Base-by-base conservation (phyloP, 2,888 invertebrate genomes). In the Caenorhabditis wallacei region DNA sequence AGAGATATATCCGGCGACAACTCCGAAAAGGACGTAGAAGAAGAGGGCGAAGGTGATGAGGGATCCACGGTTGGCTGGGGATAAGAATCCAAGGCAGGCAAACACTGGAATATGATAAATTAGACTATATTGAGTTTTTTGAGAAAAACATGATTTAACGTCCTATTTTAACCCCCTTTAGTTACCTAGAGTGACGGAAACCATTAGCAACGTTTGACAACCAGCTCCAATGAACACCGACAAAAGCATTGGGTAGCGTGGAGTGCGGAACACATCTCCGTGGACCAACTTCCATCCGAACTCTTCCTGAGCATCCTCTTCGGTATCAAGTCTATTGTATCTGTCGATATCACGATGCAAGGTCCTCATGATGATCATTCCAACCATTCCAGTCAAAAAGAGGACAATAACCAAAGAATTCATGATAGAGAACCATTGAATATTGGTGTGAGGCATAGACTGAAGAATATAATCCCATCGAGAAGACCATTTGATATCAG, bases 401-500 rank as follows among this genome's bases (percentile, higher is more conserved):
- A 94, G 89, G 10, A 94, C 94, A 88, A 99, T 99, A 75, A 99
- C 97, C 89, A 99, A 94, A 0, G 98, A 98, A 93, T 99, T 99
- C 84, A 99, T 94, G 91, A 99, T 99, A 86, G 97, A 97, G 92
- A 87, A 92, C 91, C 88, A 91, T 68, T 91, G 84, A 35, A 89
- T 87, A 82, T 88, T 98, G 0, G 98, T 96, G 92, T 98, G 97
- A 0, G 97, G 97, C 96, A 97, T 97, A 0, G 98, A 97, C 93
- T 98, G 97, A 80, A 99, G 93, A 85, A 99, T 98, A 93, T 99
- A 99, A 93, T 99, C 99, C 99, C 99, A 99, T 91, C 99, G 94
- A 0, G 97, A 98, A 0, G 97, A 97, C 99, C 98, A 99, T 93
- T 97, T 97, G 16, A 97, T 92, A 2, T 91, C 85, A 16, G 91